Percentiles rank a stretch among this genome's conserved stretches.
These are phyloP conservation scores for Drosophila paulistorum DNA, from an alignment of 1,140 invertebrate genomes.

Conservation along the genomic window DNA sequence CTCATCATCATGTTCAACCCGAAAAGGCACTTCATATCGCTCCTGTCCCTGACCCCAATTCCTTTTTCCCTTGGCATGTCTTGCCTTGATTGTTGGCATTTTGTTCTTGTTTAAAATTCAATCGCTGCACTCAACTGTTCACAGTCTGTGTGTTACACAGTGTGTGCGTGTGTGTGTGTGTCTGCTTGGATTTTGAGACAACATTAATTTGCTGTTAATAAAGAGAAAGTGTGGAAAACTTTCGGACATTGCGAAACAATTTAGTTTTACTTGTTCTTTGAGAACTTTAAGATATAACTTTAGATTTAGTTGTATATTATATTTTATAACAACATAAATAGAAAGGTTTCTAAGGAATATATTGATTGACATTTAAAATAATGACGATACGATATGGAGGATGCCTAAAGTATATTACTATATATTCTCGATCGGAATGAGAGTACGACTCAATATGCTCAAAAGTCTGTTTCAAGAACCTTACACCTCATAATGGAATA, in stretches of 20 bases:
- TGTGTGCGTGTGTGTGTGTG: too few relatives aligned
- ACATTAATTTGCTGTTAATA: constrained; percentile 79
- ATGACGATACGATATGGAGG: too few relatives aligned
- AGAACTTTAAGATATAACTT: too few relatives aligned
- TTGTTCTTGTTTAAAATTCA: constrained; percentile 75
- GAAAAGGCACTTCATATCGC: constrained; percentile 38
- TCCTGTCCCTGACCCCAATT: constrained; percentile 5
- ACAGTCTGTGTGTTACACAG: neutral
- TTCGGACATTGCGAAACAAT: constrained; percentile 7
- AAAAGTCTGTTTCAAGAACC: too few relatives aligned
- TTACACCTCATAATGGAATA: neutral
- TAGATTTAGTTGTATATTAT: too few relatives aligned
- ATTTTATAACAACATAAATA: too few relatives aligned
- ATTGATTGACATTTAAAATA: too few relatives aligned
- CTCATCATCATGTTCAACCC: constrained; percentile 2
- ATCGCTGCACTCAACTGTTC: constrained; percentile 64
- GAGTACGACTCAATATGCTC: too few relatives aligned
- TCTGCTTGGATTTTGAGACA: constrained; percentile 22
- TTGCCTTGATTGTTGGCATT: constrained; percentile 74
- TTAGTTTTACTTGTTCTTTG: neutral
- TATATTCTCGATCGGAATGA: too few relatives aligned
- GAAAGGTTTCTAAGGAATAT: too few relatives aligned
- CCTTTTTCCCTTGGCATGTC: constrained; percentile 46
- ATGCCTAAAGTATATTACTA: too few relatives aligned
- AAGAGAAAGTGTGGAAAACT: constrained; percentile 57